Base-by-base conservation (phyloP, 2,113 vertebrate species). In the Phasianus colchicus region DNA sequence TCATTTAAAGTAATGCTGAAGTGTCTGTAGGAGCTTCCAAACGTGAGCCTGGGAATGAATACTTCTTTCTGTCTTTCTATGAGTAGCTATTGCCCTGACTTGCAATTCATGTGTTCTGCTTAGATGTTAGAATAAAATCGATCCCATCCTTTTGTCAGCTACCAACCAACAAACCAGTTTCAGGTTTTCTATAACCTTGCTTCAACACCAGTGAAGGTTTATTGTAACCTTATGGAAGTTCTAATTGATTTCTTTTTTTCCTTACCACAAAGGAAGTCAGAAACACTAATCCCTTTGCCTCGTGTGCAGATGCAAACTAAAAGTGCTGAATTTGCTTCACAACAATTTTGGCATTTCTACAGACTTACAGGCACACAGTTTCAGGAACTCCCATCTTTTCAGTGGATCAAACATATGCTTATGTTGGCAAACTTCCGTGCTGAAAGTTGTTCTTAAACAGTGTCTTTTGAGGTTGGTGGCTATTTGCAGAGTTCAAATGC, bases 231-330 rank as follows among this genome's bases (percentile, higher is more conserved):
- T 43, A 65, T 76, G 2, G 4, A 29, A 88, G n/a, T 25, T 91
- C 55, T 90, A 78, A 95, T 83, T 95, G 85, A 88, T 88, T 92
- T 60, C 64, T 81, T 47, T 45, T 90, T 79, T 83, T 86, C 50
- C 0, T 0, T 74, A 54, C 58, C 52, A 78, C 60, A 83, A 58
- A 91, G 67, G 20, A 81, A 61, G 65, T 74, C 66, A 72, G 45
- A 65, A 80, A 55, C 38, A 58, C 22, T 52, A 80, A 86, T 21
- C 66, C 48, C 65, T 88, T 90, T 92, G 72, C 83, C 81, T 90
- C 54, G 60, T 25, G 30, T 58, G 11, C 83, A 66, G 65, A 61
- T 57, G 78, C 48, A 70, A 89, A 71, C 34, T 24, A 10, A 48
- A 94, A 94, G 27, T 72, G 76, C 87, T 67, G 67, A 65, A 75